Percentiles rank a stretch among this genome's conserved stretches.
Conservation (phyloP, 1,140 invertebrate genomes). For the Cyphomyrmex costatus region DNA sequence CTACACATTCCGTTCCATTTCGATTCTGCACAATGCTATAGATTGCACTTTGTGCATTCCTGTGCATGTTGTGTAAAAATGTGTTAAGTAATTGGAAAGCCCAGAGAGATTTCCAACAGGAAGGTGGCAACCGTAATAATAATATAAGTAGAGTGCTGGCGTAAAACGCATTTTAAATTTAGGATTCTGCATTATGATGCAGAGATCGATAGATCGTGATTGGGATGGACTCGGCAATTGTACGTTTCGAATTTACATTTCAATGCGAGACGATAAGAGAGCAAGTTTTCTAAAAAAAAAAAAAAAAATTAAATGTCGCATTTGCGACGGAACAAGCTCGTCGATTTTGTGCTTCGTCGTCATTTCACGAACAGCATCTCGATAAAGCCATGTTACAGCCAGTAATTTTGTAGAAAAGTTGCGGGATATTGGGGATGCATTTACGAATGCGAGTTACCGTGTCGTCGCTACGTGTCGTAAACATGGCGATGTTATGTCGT, state of each 20-base stretch:
- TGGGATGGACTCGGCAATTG: not conserved
- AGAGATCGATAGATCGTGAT: not conserved
- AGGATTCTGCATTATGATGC: not conserved
- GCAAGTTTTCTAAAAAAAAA: not conserved
- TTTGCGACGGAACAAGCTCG: not conserved
- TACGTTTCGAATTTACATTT: conserved; percentile 9
- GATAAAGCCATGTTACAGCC: conserved; percentile 30
- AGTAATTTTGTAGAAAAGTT: not conserved
- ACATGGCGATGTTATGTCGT: conserved; percentile 72
- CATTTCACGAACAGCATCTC: conserved; percentile 16
- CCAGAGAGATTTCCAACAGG: too few relatives aligned
- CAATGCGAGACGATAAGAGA: conserved; percentile 27
- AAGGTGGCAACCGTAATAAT: too few relatives aligned
- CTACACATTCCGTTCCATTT: too few relatives aligned
- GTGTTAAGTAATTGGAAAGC: too few relatives aligned
- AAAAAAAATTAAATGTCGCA: not conserved
- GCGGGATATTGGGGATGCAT: conserved; percentile 19
- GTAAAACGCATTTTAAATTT: not conserved
- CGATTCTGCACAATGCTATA: too few relatives aligned
- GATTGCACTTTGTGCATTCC: too few relatives aligned
- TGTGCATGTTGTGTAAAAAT: too few relatives aligned
- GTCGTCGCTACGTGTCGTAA: conserved; percentile 64
- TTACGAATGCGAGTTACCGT: conserved; percentile 67
- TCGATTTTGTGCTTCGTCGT: not conserved
- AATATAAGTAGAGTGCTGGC: not conserved